Evolutionary conservation across 2,797 vertebrate genomes (phyloP).

Genomic region (Etheostoma perlongum): DNA sequence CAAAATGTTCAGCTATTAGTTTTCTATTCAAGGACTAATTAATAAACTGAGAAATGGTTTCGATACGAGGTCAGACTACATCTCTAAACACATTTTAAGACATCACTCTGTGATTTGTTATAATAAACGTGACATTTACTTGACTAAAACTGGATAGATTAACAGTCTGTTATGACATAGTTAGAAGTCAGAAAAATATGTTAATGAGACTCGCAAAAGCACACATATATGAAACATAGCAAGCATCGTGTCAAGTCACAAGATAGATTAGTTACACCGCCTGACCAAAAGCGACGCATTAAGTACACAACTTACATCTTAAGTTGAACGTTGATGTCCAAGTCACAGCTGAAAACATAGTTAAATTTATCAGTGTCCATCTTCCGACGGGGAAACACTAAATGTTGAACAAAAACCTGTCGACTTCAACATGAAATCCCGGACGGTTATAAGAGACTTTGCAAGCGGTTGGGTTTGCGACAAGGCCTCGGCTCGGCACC

Average conservation of each 20-base stretch:
- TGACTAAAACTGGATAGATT: too few species aligned
- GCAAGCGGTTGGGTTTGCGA: conserved; percentile 49
- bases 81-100: neutral
- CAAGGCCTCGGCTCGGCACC: conserved; percentile 71
- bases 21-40: neutral
- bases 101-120: too few species aligned
- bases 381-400: conserved; percentile 64
- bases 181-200: neutral
- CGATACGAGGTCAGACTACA: too few species aligned
- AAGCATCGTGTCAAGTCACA: conserved; percentile 58
- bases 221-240: conserved; percentile 6
- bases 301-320: conserved; percentile 91
- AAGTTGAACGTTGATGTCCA: conserved; percentile 97
- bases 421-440: conserved; percentile 70
- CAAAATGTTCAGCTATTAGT: too few species aligned
- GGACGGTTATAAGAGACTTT: conserved; percentile 53
- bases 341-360: conserved; percentile 96
- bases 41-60: too few species aligned
- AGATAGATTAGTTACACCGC: conserved; percentile 42
- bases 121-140: neutral
- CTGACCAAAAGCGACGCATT: conserved; percentile 2
- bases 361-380: conserved; percentile 94
- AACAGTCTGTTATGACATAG: too few species aligned
- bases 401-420: conserved; percentile 32
- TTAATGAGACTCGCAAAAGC: neutral